phyloP scores from a whole-genome alignment of 37 sponge, comb jelly and placozoan genomes.

The Aplysina aerophoba region DNA sequence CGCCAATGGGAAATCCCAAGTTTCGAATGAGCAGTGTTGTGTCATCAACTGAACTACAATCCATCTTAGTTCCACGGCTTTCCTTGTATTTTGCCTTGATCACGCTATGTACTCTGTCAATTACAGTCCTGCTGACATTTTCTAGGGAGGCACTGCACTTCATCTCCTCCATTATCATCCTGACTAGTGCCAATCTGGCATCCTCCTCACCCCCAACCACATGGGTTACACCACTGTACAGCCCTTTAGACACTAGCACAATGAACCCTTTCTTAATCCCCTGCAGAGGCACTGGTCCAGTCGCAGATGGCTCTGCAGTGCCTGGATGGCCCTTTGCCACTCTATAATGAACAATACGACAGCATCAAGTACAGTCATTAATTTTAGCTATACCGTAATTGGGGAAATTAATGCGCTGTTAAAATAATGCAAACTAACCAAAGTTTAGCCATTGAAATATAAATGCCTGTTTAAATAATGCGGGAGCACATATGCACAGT shows the following conservation, averaged over 20 bases:
- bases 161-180: conserved; percentile 58
- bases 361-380: too few relatives aligned
- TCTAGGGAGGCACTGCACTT: neutral
- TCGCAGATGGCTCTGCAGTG: conserved; percentile 64
- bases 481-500: too few relatives aligned
- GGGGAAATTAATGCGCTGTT: too few relatives aligned
- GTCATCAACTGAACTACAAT: conserved; percentile 47
- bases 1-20: conserved; percentile 33
- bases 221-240: conserved; percentile 58
- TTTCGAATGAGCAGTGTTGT: conserved; percentile 73
- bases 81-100: conserved; percentile 12
- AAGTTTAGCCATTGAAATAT: too few relatives aligned
- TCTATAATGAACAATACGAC: conserved; percentile 25
- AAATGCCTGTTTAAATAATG: too few relatives aligned
- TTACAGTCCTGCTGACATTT: conserved; percentile 51
- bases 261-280: conserved; percentile 55
- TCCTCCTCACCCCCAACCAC: neutral
- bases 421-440: neutral
- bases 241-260: conserved; percentile 84
- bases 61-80: neutral
- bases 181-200: conserved; percentile 48
- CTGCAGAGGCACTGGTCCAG: conserved; percentile 40
- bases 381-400: too few relatives aligned
- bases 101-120: conserved; percentile 38
- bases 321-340: conserved; percentile 66